phyloP scores from a whole-genome alignment of 2,797 vertebrate species.

The Morus bassanus region DNA sequence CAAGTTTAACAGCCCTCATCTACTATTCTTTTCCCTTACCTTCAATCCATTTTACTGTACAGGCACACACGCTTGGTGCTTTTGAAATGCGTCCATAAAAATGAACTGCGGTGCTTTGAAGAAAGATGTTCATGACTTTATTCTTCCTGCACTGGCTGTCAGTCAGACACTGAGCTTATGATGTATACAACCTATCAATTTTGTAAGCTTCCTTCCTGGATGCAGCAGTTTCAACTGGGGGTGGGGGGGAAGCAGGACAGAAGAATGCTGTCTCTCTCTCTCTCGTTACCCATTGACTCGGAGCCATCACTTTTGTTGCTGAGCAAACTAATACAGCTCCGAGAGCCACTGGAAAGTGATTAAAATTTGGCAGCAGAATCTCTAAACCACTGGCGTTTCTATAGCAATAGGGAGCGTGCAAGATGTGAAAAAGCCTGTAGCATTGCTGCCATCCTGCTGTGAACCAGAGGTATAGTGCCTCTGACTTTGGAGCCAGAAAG shows the following conservation, averaged over 20 bases:
- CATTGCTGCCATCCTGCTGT: constrained; percentile 47
- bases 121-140: neutral
- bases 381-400: neutral
- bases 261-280: neutral
- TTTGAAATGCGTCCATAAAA: neutral
- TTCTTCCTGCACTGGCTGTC: neutral
- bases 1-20: neutral
- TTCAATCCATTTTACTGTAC: neutral
- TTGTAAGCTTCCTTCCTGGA: neutral
- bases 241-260: neutral
- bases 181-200: neutral
- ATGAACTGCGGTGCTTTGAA: neutral
- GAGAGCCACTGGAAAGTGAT: neutral
- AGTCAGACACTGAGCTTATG: neutral
- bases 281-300: neutral
- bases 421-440: neutral
- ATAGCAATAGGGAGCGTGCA: constrained; percentile 20
- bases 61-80: neutral
- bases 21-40: neutral
- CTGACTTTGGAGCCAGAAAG: neutral
- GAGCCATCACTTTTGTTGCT: neutral
- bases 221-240: neutral
- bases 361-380: neutral
- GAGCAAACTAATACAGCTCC: neutral
- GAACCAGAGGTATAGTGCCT: neutral